Percentiles rank a stretch among this genome's conserved stretches.
phyloP scores from a whole-genome alignment of 64 coral and sea anemone genomes.

The Cladopsammia gracilis region DNA sequence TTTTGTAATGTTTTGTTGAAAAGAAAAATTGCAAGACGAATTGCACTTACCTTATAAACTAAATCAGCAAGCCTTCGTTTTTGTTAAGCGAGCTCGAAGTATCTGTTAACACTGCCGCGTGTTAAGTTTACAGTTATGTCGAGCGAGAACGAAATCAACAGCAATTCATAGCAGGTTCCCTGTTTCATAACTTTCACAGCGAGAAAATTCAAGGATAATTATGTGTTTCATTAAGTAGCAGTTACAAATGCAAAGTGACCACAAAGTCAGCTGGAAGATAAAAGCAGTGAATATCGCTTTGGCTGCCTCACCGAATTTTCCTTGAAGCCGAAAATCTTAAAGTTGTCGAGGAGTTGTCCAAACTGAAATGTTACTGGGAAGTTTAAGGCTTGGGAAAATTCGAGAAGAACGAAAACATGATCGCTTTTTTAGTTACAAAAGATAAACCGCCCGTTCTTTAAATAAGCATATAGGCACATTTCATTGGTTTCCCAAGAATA shows the following conservation, averaged over 20 bases:
- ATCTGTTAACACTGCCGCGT: too few species aligned
- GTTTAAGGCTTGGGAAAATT: background rate
- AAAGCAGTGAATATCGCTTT: background rate
- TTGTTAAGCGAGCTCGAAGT: too few species aligned
- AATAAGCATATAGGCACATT: background rate
- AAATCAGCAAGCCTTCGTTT: too few species aligned
- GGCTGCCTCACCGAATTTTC: background rate
- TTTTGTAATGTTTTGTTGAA: too few species aligned
- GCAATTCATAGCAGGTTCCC: background rate
- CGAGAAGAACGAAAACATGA: too few species aligned
- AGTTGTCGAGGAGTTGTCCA: background rate
- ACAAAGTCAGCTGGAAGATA: background rate
- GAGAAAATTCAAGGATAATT: background rate
- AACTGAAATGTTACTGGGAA: too few species aligned
- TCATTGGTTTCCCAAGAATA: background rate
- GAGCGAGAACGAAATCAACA: too few species aligned
- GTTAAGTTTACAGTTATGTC: too few species aligned
- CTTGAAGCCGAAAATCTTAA: background rate
- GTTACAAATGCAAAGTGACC: constrained; percentile 6
- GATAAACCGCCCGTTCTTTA: background rate
- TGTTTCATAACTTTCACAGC: background rate
- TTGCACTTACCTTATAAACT: too few species aligned
- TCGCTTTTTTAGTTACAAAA: too few species aligned
- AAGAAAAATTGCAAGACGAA: too few species aligned
- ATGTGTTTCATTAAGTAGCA: background rate